Evolutionary conservation across 2,113 vertebrate genomes (phyloP).

Genomic region (Oreochromis spilurus): DNA sequence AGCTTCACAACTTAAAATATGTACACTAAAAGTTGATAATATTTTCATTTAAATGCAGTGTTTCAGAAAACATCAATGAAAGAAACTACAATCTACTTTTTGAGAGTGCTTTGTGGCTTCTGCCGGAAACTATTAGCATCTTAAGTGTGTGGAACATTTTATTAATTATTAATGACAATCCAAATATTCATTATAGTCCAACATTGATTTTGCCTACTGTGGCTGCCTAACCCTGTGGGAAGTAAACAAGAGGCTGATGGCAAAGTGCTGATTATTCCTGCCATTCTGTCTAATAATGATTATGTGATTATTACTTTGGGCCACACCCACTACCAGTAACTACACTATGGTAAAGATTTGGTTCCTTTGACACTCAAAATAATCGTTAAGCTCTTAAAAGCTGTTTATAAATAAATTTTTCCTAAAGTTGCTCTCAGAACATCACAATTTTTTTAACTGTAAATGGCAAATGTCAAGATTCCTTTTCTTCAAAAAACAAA

Average conservation of each 20-base stretch:
- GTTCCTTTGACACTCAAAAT: slow-evolving; percentile 4
- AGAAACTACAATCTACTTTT: slow-evolving; percentile 21
- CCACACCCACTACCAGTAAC: slow-evolving; percentile 24
- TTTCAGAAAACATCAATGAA: background rate
- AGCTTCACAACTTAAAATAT: background rate
- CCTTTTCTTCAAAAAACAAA: background rate
- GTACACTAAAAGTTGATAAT: background rate
- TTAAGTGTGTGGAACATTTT: slow-evolving; percentile 60
- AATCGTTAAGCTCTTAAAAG: background rate
- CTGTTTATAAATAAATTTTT: background rate
- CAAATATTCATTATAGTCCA: slow-evolving; percentile 47
- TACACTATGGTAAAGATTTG: background rate
- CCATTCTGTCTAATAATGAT: slow-evolving; percentile 17
- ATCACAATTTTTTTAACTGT: background rate
- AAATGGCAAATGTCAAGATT: background rate
- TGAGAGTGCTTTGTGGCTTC: slow-evolving; percentile 35
- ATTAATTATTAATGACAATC: slow-evolving; percentile 70
- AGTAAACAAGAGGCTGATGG: slow-evolving; percentile 31
- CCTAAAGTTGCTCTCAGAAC: background rate
- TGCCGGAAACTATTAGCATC: slow-evolving; percentile 60
- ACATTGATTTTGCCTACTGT: slow-evolving; percentile 45
- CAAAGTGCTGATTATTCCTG: slow-evolving; percentile 51
- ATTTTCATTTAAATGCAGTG: background rate
- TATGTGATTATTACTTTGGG: slow-evolving; percentile 29
- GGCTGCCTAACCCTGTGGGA: slow-evolving; percentile 22